These are phyloP conservation scores for Penaeus monodon DNA, from an alignment of 2,888 invertebrate species.

Conservation along the genomic window DNA sequence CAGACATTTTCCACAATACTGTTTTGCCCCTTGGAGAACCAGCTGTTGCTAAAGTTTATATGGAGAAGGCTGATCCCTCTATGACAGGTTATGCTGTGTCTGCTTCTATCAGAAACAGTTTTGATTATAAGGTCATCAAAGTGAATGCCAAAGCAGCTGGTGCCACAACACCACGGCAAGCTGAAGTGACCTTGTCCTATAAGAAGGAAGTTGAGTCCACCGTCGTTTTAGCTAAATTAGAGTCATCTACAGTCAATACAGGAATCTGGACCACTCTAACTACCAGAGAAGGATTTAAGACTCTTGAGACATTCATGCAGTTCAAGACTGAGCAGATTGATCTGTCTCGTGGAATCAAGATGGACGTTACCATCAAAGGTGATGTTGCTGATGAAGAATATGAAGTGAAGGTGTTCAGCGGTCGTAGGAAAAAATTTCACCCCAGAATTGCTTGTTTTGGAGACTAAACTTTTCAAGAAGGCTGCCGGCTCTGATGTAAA, in stretches of 20 bases:
- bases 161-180: background rate
- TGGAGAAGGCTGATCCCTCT: conserved; percentile 23
- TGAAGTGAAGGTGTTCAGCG: too few relatives aligned
- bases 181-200: background rate
- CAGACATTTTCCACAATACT: conserved; percentile 36
- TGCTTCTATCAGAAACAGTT: background rate
- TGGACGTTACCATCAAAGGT: too few relatives aligned
- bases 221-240: background rate
- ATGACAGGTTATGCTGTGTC: background rate
- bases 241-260: background rate
- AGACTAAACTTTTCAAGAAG: too few relatives aligned
- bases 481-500: too few relatives aligned
- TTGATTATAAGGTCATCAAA: background rate
- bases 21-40: conserved; percentile 36
- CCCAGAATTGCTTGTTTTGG: too few relatives aligned
- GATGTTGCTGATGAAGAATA: too few relatives aligned
- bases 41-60: background rate
- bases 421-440: too few relatives aligned
- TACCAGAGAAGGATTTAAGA: too few relatives aligned
- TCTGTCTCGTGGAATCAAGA: too few relatives aligned
- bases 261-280: too few relatives aligned
- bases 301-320: too few relatives aligned
- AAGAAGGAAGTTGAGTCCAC: background rate
- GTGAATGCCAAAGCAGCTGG: background rate
- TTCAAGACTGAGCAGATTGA: too few relatives aligned